Evolutionary conservation across 2,888 invertebrate genomes (phyloP).

Genomic region (Schizotus pectinicornis): DNA sequence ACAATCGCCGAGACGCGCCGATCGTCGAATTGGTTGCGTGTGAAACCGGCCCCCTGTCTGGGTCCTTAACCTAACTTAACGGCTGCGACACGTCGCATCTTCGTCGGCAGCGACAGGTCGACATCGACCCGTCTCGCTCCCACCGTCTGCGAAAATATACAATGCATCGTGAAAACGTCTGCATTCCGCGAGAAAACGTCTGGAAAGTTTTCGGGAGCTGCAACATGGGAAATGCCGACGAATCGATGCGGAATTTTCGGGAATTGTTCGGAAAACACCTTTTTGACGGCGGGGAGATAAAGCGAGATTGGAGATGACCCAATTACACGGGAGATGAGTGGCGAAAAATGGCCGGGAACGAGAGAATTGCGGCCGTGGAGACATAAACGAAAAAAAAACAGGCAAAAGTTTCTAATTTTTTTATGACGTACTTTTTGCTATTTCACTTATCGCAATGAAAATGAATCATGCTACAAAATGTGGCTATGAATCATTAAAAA

Average conservation of each 20-base stretch:
- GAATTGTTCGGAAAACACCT: no score
- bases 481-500: no score
- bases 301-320: no score
- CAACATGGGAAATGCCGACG: conserved; percentile 2
- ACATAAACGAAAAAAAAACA: no score
- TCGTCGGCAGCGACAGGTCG: conserved; percentile 34
- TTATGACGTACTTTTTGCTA: no score
- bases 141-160: conserved; percentile 38
- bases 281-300: no score
- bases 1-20: conserved; percentile 36
- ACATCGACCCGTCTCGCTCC: conserved; percentile 31
- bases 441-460: no score
- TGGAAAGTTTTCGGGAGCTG: conserved; percentile 13
- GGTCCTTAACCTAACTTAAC: conserved; percentile 62
- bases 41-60: conserved; percentile 57
- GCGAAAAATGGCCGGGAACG: no score
- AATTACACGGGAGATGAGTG: no score
- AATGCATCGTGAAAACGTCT: conserved; percentile 48
- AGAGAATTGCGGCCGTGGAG: no score
- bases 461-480: no score
- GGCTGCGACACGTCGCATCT: conserved; percentile 49
- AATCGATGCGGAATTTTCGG: background rate
- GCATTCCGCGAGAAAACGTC: conserved; percentile 31
- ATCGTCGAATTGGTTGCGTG: conserved; percentile 44
- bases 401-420: no score